phyloP scores from a whole-genome alignment of 2,888 invertebrate species.

The Drosophila testacea region DNA sequence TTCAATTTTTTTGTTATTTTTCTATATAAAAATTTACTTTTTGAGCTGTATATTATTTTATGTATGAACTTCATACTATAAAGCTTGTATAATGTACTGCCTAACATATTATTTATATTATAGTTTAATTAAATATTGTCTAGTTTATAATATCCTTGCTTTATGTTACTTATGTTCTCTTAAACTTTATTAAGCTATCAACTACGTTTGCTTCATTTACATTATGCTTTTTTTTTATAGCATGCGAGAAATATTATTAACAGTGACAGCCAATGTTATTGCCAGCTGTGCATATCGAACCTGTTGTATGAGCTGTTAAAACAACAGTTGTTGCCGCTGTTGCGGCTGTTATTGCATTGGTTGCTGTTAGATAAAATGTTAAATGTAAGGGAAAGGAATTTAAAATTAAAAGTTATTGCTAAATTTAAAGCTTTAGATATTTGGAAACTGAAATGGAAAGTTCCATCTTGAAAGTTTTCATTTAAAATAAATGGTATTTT shows the following conservation, averaged over 20 bases:
- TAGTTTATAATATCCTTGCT: not conserved
- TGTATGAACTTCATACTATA: no score
- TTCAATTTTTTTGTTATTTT: no score
- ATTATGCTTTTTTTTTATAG: constrained; percentile 44
- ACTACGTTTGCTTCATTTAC: constrained; percentile 17
- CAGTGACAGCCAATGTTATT: constrained; percentile 19
- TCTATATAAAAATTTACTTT: no score
- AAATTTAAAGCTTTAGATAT: not conserved
- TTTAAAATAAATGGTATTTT: no score
- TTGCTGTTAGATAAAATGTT: constrained; percentile 30
- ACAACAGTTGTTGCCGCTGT: constrained; percentile 22
- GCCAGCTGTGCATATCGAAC: constrained; percentile 42
- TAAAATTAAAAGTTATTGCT: constrained; percentile 1
- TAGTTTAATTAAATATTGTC: not conserved
- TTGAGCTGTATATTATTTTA: no score
- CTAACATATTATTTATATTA: no score
- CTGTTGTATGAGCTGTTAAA: constrained; percentile 58
- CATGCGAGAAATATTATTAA: constrained; percentile 63
- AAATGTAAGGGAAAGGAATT: not conserved
- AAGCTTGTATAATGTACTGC: no score
- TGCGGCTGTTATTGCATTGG: constrained; percentile 12
- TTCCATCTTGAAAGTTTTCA: no score
- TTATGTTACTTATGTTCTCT: not conserved
- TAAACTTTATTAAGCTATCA: not conserved
- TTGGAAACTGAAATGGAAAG: no score